Evolutionary conservation across 2,113 vertebrate genomes (phyloP).

Genomic region (Rhinolophus sinicus): DNA sequence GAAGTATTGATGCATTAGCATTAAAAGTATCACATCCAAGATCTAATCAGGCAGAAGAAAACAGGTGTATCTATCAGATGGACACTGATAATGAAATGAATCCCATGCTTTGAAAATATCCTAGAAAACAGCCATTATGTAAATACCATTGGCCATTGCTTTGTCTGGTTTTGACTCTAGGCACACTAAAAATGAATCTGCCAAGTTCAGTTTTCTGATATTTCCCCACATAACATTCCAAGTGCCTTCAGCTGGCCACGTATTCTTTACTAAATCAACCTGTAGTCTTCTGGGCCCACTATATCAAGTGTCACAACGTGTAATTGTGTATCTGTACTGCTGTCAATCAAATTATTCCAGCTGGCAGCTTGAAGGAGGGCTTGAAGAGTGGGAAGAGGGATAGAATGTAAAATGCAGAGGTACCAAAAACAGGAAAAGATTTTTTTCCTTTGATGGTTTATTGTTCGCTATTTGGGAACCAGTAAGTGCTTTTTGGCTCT

Average conservation of each 20-base stretch:
- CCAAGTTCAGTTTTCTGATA: slow-evolving; percentile 40
- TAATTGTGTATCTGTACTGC: slow-evolving; percentile 40
- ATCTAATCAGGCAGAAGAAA: neutral
- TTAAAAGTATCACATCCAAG: neutral
- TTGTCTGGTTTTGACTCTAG: neutral
- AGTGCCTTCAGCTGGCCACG: slow-evolving; percentile 44
- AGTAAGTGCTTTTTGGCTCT: neutral
- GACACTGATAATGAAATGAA: neutral
- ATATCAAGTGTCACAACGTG: slow-evolving; percentile 64
- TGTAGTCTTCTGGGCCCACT: slow-evolving; percentile 39
- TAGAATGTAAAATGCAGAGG: slow-evolving; percentile 64
- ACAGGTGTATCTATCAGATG: neutral
- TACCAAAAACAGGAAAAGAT: slow-evolving; percentile 34
- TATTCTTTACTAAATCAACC: slow-evolving; percentile 57
- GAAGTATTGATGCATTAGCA: neutral
- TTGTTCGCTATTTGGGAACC: slow-evolving; percentile 1
- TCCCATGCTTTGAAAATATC: neutral
- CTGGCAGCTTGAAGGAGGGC: slow-evolving; percentile 45
- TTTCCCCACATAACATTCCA: slow-evolving; percentile 40
- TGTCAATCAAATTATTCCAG: slow-evolving; percentile 72
- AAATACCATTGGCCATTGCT: neutral
- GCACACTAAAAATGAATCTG: slow-evolving; percentile 39
- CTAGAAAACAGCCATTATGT: neutral
- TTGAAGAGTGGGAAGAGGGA: slow-evolving; percentile 60
- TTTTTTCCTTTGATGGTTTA: slow-evolving; percentile 53